A percentile compares a stretch with the other conserved stretches of the same genome.
Evolutionary conservation across 2,797 vertebrate genomes (phyloP).

Genomic region (Scolopax rusticola): DNA sequence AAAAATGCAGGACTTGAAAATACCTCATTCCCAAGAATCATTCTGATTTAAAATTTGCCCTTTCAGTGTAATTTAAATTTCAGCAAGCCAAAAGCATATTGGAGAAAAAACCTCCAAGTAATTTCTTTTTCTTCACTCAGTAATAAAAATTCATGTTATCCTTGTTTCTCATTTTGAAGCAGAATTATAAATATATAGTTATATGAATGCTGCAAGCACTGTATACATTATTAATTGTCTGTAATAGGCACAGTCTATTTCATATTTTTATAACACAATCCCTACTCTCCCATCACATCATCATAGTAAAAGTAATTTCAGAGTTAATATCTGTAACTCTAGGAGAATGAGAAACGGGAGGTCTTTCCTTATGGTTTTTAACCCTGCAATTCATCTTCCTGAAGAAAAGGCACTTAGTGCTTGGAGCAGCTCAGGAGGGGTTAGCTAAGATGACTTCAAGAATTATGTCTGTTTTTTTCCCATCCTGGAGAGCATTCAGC

Average conservation of each 20-base stretch:
- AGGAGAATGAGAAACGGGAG: background rate
- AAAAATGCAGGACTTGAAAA: background rate
- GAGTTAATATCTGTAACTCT: background rate
- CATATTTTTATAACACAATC: background rate
- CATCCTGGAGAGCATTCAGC: background rate
- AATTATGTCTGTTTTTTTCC: background rate
- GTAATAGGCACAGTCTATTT: background rate
- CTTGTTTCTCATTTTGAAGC: background rate
- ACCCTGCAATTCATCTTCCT: background rate
- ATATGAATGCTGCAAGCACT: background rate
- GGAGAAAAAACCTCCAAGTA: background rate
- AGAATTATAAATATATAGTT: background rate
- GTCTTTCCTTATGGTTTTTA: background rate
- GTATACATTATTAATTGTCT: slow-evolving; percentile 15
- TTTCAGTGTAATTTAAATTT: background rate
- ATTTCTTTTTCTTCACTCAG: background rate
- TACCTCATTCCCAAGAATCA: background rate
- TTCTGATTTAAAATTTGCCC: background rate
- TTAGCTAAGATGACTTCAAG: background rate
- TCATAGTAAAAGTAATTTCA: background rate
- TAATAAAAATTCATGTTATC: background rate
- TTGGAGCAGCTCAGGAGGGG: background rate
- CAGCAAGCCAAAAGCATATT: background rate
- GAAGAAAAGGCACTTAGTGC: background rate
- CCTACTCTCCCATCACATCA: background rate